Conservation (phyloP, 2,888 invertebrate species). For the Mycalesis mineus region DNA sequence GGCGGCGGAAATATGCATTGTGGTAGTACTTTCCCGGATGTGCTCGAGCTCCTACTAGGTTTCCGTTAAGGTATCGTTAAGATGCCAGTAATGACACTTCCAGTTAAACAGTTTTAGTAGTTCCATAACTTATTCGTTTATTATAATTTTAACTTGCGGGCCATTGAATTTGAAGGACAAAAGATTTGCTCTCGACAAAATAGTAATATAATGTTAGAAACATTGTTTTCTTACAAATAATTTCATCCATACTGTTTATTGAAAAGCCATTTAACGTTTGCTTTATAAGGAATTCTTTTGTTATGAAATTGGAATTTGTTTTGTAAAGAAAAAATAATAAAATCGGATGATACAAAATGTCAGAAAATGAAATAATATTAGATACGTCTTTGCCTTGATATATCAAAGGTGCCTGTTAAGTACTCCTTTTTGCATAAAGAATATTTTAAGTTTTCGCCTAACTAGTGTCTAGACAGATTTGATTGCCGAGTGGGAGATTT, state of each 20-base stretch:
- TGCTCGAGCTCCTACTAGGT: too few species aligned
- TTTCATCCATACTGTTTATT: slow-evolving; percentile 10
- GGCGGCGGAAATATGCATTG: too few species aligned
- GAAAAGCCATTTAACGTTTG: slow-evolving; percentile 12
- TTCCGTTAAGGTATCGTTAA: too few species aligned
- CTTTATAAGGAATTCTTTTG: slow-evolving; percentile 7
- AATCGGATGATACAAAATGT: background rate
- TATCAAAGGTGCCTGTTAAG: too few species aligned
- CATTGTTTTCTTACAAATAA: slow-evolving; percentile 28
- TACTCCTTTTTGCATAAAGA: too few species aligned
- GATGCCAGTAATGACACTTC: slow-evolving; percentile 22
- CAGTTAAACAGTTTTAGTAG: slow-evolving; percentile 18
- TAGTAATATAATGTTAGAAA: slow-evolving; percentile 38
- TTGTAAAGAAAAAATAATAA: background rate
- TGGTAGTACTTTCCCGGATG: too few species aligned
- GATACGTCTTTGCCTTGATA: too few species aligned
- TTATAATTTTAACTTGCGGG: slow-evolving; percentile 53
- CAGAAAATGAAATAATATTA: too few species aligned
- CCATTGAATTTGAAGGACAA: slow-evolving; percentile 57
- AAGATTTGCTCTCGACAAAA: slow-evolving; percentile 47
- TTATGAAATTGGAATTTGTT: background rate
- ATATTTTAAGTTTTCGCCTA: too few species aligned
- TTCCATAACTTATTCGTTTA: slow-evolving; percentile 39
- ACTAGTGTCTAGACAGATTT: too few species aligned
- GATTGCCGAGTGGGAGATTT: too few species aligned